Evolutionary conservation across 2,113 vertebrate genomes (phyloP).

Genomic region (Leucoraja erinaceus): DNA sequence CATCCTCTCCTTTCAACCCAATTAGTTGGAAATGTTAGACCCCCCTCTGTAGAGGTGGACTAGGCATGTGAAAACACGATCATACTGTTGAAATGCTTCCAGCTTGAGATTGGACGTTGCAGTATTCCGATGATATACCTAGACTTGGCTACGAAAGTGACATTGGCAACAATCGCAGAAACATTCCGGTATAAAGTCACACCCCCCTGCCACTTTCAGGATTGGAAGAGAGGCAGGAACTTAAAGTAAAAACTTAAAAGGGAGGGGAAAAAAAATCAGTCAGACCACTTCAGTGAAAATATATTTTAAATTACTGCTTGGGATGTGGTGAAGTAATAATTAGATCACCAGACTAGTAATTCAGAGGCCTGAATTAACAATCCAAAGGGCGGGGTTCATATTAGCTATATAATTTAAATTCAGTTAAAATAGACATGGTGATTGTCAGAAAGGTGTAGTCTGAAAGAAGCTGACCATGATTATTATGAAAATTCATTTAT

Average conservation of each 20-base stretch:
- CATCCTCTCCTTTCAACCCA: not conserved
- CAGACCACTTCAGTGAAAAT: not conserved
- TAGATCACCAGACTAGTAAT: too few relatives aligned
- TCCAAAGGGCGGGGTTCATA: too few relatives aligned
- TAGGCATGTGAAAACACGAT: not conserved
- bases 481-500: too few relatives aligned
- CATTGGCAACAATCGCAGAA: not conserved
- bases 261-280: not conserved
- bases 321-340: not conserved
- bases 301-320: not conserved
- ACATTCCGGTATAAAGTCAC: not conserved
- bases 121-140: not conserved
- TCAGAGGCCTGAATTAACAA: too few relatives aligned
- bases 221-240: not conserved
- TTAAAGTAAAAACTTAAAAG: not conserved
- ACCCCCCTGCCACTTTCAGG: not conserved
- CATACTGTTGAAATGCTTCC: not conserved
- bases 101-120: not conserved
- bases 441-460: too few relatives aligned
- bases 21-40: not conserved
- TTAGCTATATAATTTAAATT: too few relatives aligned
- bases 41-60: not conserved
- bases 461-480: too few relatives aligned
- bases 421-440: too few relatives aligned
- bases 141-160: not conserved